These are phyloP conservation scores for Pachyramphus minor DNA, from an alignment of 2,113 vertebrate genomes.

Conservation along the genomic window DNA sequence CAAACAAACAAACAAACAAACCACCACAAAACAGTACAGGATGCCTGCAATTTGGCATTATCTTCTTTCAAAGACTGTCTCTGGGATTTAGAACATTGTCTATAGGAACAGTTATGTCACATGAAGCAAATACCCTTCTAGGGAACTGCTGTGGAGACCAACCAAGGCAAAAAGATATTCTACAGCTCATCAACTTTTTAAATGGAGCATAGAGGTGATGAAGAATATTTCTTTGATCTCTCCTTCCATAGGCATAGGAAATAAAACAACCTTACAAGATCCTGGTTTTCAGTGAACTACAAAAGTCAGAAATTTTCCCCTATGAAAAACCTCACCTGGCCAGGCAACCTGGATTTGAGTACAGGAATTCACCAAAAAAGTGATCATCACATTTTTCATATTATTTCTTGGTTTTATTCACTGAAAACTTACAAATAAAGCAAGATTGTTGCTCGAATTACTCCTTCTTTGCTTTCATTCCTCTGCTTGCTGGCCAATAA, in stretches of 20 bases:
- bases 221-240: constrained; percentile 9
- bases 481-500: not conserved
- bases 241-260: constrained; percentile 10
- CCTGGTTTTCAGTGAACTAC: not conserved
- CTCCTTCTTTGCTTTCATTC: not conserved
- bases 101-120: not conserved
- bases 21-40: not conserved
- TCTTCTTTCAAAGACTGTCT: not conserved
- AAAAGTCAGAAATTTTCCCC: not conserved
- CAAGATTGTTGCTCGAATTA: not conserved
- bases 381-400: not conserved
- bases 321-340: not conserved
- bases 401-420: not conserved
- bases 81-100: not conserved
- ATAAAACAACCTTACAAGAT: not conserved
- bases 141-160: not conserved
- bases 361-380: not conserved
- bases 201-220: constrained; percentile 2
- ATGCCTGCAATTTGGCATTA: not conserved
- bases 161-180: not conserved
- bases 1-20: not conserved
- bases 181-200: constrained; percentile 38
- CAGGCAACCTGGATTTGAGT: not conserved
- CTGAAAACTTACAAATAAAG: not conserved
- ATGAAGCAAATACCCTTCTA: not conserved